Base-by-base conservation (phyloP, 2,113 vertebrate genomes). In the Condylura cristata region DNA sequence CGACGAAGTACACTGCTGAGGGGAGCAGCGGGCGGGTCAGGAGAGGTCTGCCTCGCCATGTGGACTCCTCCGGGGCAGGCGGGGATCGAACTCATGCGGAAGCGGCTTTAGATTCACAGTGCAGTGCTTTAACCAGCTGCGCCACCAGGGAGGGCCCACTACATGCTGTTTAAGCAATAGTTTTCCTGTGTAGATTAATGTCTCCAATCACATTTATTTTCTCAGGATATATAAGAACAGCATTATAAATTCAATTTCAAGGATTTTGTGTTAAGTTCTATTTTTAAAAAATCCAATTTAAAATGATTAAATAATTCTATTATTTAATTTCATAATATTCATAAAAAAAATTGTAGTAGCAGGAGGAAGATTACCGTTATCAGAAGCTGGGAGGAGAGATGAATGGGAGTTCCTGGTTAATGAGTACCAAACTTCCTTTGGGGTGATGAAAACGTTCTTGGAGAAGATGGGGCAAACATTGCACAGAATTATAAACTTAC, bases 331-430 rank as follows among this genome's bases (percentile, higher is more conserved):
- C n/a, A 39, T 20, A 89, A 85, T 68, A 71, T 66, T 13, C 39
- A 56, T 53, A 66, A 44, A 22, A 22, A 17, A 22, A 65, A 26
- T 70, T 60, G 39, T 22, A 76, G 10, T 80, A 51, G 56, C 13
- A 81, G 18, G 53, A 84, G 46, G 20, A 71, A 70, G 41, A 34
- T 68, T 8, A 48, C 17, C 8, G 6, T 28, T 51, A 2, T 24
- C 13, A 66, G 6, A 18, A 12, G 6, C 1, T 3, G 4, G 3
- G 0, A 34, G n/a, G 6, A 41, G 5, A 1, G 24, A 16, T 6
- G 12, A 20, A 8, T 13, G 32, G 0, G 2, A 60, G 4, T 51
- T 18, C 17, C 4, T 74, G 13, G 22, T 63, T 44, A 46, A 20
- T 26, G 6, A 39, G 39, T 2, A 16, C 5, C 0, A 0, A 0